Evolutionary conservation across 2,797 vertebrate genomes (phyloP), one percentile per base, ranked within the genome.

Genomic region (Thunnus albacares): DNA sequence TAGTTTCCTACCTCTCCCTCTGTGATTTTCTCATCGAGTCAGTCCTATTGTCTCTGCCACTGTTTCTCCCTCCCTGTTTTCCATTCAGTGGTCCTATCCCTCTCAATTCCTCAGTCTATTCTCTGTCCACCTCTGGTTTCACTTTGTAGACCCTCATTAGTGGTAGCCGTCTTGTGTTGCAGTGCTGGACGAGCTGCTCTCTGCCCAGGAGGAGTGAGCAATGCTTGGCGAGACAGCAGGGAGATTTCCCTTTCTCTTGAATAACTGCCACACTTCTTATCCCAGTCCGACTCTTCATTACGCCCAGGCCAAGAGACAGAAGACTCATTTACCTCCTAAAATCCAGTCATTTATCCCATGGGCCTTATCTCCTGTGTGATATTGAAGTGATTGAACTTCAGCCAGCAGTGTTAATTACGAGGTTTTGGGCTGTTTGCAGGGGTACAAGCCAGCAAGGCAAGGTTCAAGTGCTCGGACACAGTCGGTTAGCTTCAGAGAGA

Each of bases 131-230:
- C 51, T 11, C 18, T 51, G 47, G 18, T 51, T 51, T 58, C 26
- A 67, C 63, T 75, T 30, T 72, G 47, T 24, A 68, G 72, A 68
- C 72, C 71, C 68, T 90, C 77, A 82, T 80, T 80, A 83, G 81
- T 77, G 57, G 73, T 20, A 20, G 53, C 49, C 73, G 30, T 60
- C 43, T 55, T 82, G 61, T 62, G 43, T 55, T 83, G 28, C 24
- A 45, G 41, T 33, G 51, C 55, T 74, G 69, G 63, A 68, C 11
- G 63, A 77, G 75, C 64, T 53, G 64, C 38, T 56, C 9, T 66
- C 41, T 47, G n/a, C 85, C 68, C 73, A 61, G 38, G 17, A 72
- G 69, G 64, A 65, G 53, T 35, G 67, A 80, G 35, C n/a, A 77
- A 68, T 70, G 76, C 43, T 53, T 30, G 49, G 60, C 20, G 17